Evolutionary conservation across 2,888 invertebrate genomes (phyloP).

Genomic region (Tiliacea citrago): DNA sequence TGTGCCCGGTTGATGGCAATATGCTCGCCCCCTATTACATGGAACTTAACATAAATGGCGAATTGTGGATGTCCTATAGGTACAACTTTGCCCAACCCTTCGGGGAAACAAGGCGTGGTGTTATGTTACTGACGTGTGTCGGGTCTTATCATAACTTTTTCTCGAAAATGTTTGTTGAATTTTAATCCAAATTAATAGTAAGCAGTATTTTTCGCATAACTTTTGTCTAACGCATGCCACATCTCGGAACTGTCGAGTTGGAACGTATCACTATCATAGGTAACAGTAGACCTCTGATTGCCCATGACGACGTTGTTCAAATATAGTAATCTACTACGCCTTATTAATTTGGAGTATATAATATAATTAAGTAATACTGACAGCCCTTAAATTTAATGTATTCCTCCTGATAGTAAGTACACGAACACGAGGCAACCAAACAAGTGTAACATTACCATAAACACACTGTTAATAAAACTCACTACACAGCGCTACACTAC

Average conservation of each 20-base stretch:
- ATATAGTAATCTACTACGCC: background rate
- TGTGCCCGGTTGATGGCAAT: no score
- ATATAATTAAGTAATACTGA: conserved; percentile 4
- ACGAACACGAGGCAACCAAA: conserved; percentile 9
- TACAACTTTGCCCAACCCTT: background rate
- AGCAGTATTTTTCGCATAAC: background rate
- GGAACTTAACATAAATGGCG: no score
- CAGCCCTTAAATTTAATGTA: conserved; percentile 17
- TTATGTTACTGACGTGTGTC: no score
- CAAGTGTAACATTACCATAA: conserved; percentile 51
- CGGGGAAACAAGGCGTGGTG: no score
- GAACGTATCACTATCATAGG: background rate
- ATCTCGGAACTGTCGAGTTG: background rate
- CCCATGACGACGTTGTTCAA: background rate
- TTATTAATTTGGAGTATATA: background rate
- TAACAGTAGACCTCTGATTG: background rate
- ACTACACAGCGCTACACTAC: conserved; percentile 20
- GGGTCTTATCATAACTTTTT: background rate
- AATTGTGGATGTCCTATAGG: background rate
- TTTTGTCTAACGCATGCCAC: background rate
- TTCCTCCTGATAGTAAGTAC: conserved; percentile 8
- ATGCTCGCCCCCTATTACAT: background rate
- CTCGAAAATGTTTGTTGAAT: background rate
- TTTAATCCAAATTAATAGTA: no score
- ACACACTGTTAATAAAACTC: conserved; percentile 51